Percentiles rank a stretch among this genome's conserved stretches.
Evolutionary conservation across 2,888 invertebrate species (phyloP).

Genomic region (Tortricodes alternella): DNA sequence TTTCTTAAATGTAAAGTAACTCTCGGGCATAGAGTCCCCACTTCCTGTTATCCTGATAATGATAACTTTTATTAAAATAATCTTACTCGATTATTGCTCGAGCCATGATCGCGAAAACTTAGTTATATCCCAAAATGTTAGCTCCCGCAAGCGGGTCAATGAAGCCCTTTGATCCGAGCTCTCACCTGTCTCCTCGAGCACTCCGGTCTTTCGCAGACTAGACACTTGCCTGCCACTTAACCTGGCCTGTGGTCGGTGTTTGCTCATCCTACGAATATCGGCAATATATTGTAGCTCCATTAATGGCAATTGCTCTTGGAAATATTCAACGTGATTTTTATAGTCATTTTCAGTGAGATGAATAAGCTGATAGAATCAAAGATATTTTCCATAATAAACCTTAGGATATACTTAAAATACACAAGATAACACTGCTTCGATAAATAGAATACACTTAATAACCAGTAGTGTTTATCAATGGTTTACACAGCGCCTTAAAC

Average conservation of each 20-base stretch:
- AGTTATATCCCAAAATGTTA: constrained; percentile 34
- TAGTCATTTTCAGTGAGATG: no score
- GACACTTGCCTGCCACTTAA: constrained; percentile 60
- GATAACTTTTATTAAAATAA: no score
- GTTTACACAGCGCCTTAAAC: no score
- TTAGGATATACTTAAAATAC: no score
- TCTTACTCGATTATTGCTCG: not conserved
- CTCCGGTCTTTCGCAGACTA: constrained; percentile 69
- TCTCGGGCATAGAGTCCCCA: no score
- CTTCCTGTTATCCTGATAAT: no score
- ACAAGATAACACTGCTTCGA: no score
- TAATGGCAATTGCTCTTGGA: not conserved
- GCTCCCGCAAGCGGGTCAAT: constrained; percentile 71
- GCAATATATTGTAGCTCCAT: constrained; percentile 5
- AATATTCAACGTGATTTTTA: not conserved
- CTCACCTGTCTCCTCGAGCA: constrained; percentile 67
- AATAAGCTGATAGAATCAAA: no score
- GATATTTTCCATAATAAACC: no score
- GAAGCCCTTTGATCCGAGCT: constrained; percentile 73
- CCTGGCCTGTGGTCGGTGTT: constrained; percentile 55
- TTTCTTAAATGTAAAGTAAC: no score
- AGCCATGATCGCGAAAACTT: constrained; percentile 1
- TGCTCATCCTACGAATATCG: constrained; percentile 45
- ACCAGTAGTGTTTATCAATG: not conserved
- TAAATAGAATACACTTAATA: no score